Evolutionary conservation across 1,140 invertebrate species (phyloP).

Genomic region (Formica exsecta): DNA sequence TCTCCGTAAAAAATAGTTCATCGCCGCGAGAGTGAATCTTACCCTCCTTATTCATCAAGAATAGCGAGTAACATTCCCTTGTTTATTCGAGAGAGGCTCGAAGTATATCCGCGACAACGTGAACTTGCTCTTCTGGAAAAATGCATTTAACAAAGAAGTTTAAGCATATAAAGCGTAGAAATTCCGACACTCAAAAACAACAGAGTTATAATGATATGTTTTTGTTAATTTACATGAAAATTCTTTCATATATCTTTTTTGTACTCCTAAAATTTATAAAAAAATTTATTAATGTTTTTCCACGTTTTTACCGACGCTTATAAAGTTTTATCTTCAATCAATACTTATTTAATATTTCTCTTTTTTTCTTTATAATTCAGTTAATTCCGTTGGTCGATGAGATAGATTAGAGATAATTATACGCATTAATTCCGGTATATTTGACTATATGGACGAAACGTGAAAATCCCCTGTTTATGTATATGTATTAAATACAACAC

Average conservation of each 20-base stretch:
- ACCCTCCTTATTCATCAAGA: constrained; percentile 18
- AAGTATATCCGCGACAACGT: not conserved
- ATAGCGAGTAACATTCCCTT: constrained; percentile 2
- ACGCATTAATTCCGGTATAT: not conserved
- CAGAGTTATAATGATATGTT: not conserved
- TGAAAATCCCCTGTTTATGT: constrained; percentile 18
- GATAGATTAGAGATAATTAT: constrained; percentile 20
- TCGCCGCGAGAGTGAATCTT: constrained; percentile 10
- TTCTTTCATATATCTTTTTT: not conserved
- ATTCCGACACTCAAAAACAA: not conserved
- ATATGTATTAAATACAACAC: constrained; percentile 11
- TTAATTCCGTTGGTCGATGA: not conserved
- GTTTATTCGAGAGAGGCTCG: constrained; percentile 38
- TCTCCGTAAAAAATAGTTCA: constrained; percentile 23
- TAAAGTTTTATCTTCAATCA: not conserved
- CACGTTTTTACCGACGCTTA: not conserved
- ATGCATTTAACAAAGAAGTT: constrained; percentile 31
- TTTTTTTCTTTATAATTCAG: not conserved
- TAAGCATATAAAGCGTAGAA: not conserved
- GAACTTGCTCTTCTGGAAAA: constrained; percentile 24
- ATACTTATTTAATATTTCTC: not conserved
- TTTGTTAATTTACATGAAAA: not conserved
- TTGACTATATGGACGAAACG: constrained; percentile 18
- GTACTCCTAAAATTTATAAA: not conserved
- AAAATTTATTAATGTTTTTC: not conserved